Evolutionary conservation across 2,888 invertebrate species (phyloP).

Genomic region (Abscondita cerata): DNA sequence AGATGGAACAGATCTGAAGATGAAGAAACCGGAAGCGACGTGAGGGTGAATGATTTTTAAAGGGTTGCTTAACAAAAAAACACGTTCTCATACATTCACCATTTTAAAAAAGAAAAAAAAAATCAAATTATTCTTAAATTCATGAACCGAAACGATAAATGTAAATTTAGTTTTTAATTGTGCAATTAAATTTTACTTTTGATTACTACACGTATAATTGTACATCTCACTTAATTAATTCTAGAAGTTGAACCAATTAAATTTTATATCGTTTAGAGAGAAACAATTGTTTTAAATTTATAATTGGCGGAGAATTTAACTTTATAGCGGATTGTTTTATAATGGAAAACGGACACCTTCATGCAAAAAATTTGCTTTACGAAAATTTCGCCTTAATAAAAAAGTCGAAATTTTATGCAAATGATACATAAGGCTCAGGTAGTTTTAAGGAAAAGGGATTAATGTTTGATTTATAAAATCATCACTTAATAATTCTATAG

Average conservation of each 20-base stretch:
- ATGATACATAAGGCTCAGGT: too few relatives aligned
- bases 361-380: too few relatives aligned
- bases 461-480: too few relatives aligned
- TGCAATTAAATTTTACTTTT: constrained; percentile 11
- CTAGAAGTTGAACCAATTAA: background rate
- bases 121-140: too few relatives aligned
- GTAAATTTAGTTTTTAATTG: constrained; percentile 7
- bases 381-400: too few relatives aligned
- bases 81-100: constrained; percentile 31
- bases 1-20: constrained; percentile 38
- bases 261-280: background rate
- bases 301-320: constrained; percentile 12
- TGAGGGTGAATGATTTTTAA: constrained; percentile 38
- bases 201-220: constrained; percentile 4
- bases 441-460: too few relatives aligned
- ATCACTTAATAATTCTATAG: too few relatives aligned
- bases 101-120: constrained; percentile 1
- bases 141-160: background rate
- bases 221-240: background rate
- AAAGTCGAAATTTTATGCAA: too few relatives aligned
- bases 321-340: background rate
- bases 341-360: constrained; percentile 1
- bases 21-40: constrained; percentile 42
- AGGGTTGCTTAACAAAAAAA: constrained; percentile 38
- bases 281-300: constrained; percentile 7